These are phyloP conservation scores for Prionchulus punctatus DNA, from an alignment of 2,888 invertebrate species.

Conservation along the genomic window DNA sequence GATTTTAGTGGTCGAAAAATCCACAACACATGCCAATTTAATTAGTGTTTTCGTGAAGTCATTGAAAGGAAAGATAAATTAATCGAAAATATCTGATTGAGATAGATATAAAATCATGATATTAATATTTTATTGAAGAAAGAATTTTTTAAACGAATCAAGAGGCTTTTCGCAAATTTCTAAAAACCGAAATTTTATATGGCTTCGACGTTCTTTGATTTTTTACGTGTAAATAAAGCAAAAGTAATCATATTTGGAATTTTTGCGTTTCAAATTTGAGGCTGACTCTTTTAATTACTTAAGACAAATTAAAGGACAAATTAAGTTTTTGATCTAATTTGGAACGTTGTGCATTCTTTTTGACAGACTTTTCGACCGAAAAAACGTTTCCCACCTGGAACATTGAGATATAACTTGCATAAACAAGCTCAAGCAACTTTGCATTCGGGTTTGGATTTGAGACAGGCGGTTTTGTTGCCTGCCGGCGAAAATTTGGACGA, in stretches of 20 bases:
- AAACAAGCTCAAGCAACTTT: slow-evolving; percentile 78
- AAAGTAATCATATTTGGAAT: background rate
- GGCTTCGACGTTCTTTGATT: background rate
- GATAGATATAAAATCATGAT: no score
- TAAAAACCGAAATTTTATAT: background rate
- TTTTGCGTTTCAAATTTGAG: background rate
- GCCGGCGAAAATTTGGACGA: slow-evolving; percentile 63
- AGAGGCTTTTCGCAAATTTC: no score
- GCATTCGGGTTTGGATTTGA: slow-evolving; percentile 69
- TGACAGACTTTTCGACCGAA: slow-evolving; percentile 69
- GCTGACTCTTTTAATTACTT: background rate
- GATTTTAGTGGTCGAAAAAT: no score
- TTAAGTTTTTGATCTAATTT: background rate
- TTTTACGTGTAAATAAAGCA: background rate
- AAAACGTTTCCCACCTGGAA: slow-evolving; percentile 69
- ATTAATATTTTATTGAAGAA: no score
- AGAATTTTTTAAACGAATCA: no score
- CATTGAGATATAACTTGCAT: slow-evolving; percentile 64
- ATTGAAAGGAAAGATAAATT: no score
- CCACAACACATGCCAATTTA: no score
- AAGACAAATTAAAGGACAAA: background rate
- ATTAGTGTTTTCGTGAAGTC: no score
- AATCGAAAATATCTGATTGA: no score
- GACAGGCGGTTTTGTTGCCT: slow-evolving; percentile 60
- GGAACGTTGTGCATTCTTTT: background rate